Conservation (phyloP, 2,797 vertebrate genomes). For the Emydoidea blandingii region DNA sequence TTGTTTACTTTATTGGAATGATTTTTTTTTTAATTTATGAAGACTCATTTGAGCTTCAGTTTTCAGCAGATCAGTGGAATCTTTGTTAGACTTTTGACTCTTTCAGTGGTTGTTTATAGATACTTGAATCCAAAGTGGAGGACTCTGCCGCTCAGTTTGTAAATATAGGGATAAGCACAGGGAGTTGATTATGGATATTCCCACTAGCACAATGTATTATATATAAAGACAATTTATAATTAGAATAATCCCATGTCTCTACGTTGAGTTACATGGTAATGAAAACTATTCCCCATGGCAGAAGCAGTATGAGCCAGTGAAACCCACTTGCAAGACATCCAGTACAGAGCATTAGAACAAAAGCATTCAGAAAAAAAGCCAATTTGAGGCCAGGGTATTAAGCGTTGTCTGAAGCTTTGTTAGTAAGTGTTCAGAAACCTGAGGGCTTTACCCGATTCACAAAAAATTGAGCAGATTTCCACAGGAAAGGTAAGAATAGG, state of each 20-base stretch:
- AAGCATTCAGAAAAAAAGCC: slow-evolving; percentile 28
- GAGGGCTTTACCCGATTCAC: neutral
- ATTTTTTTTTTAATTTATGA: neutral
- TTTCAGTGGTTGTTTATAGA: neutral
- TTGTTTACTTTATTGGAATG: neutral
- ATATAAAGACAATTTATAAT: slow-evolving; percentile 6
- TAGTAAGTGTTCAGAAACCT: neutral
- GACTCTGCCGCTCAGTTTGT: slow-evolving; percentile 28
- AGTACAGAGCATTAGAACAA: slow-evolving; percentile 35
- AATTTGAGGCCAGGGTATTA: neutral
- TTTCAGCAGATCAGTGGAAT: slow-evolving; percentile 18
- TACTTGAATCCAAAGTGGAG: neutral
- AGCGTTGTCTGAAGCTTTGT: neutral
- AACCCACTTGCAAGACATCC: slow-evolving; percentile 43
- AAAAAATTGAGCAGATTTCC: neutral
- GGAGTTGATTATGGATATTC: neutral
- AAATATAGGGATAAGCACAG: neutral
- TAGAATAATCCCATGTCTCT: neutral
- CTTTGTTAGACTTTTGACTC: neutral
- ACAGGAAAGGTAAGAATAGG: neutral
- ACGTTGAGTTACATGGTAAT: neutral
- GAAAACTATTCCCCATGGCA: slow-evolving; percentile 20
- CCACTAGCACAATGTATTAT: neutral
- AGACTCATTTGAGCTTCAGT: neutral
- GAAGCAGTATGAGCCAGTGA: slow-evolving; percentile 45